Base-by-base conservation (phyloP, 2,113 vertebrate species). In the Lepisosteus osseus region DNA sequence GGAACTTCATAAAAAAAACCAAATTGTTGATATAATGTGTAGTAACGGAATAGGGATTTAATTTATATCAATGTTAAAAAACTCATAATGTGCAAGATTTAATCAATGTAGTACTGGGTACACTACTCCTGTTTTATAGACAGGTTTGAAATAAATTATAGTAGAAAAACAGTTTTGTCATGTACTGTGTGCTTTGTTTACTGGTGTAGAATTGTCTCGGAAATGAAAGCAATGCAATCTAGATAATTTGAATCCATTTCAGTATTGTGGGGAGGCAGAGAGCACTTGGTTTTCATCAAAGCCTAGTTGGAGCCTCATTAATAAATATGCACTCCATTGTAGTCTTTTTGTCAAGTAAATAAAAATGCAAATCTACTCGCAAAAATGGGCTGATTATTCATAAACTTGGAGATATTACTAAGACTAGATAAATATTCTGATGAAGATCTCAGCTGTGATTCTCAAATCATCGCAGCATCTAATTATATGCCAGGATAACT, bases 261-360 rank as follows among this genome's bases (percentile, higher is more conserved):
- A 66, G n/a, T 56, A 44, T 14, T 15, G 17, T 8, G 54, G 15
- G 29, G 42, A 51, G 40, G 41, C 29, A 29, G 55, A 3, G 17
- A 44, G 71, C 42, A 51, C 17, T 66, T 64, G 3, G 41, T 29
- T 9, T 54, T 15, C 54, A 43, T 65, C 54, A 41, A 17, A 67
- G 56, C 41, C 44, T 12, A 11, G n/a, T n/a, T 11, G 61, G 15
- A 45, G 9, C 8, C 43, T 71, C 29, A 71, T 71, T 64, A 63
- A 62, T 62, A 71, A 70, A 64, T 44, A 71, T 71, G 69, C 29
- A 64, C 13, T 64, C 45, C 0, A 63, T n/a, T 71, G 29, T 29
- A 29, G 70, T 42, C 12, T 3, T 63, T 15, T 54, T 64, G 29
- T 54, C 44, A 54, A 64, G 61, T 63, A 40, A 12, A 51, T 29